Percentiles rank a stretch among this genome's conserved stretches.
Evolutionary conservation across 2,797 vertebrate species (phyloP).

Genomic region (Sylvilagus floridanus): DNA sequence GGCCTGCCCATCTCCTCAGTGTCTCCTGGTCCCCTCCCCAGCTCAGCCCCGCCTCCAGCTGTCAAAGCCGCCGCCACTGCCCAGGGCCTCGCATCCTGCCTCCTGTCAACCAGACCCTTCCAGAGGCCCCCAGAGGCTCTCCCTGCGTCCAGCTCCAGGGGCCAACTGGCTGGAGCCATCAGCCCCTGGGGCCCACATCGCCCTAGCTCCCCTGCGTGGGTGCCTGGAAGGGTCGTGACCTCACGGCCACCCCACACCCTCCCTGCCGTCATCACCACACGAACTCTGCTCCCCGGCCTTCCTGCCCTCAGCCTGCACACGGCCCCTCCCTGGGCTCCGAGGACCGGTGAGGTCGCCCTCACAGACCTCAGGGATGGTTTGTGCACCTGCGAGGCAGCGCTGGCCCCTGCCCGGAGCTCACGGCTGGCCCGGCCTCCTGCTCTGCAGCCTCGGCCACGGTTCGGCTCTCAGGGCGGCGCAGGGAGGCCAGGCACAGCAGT

Average conservation of each 20-base stretch:
- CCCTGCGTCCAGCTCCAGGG: rapidly evolving
- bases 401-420: rapidly evolving
- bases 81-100: too few relatives aligned
- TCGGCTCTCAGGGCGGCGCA: too few relatives aligned
- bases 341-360: background rate
- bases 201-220: background rate
- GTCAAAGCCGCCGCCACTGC: background rate
- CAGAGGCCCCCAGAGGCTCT: too few relatives aligned
- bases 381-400: rapidly evolving
- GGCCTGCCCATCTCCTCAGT: too few relatives aligned
- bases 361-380: background rate
- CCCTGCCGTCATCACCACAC: rapidly evolving
- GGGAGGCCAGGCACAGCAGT: too few relatives aligned
- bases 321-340: background rate
- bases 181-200: background rate
- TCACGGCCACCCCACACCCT: background rate
- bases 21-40: background rate
- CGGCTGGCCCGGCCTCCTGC: background rate
- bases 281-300: background rate
- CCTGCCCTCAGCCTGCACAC: rapidly evolving
- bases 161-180: background rate
- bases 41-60: background rate
- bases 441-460: too few relatives aligned
- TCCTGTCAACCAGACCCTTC: too few relatives aligned
- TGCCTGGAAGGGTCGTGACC: background rate